These are phyloP conservation scores for Antheraea pernyi DNA, from an alignment of 1,140 invertebrate genomes.

Conservation along the genomic window DNA sequence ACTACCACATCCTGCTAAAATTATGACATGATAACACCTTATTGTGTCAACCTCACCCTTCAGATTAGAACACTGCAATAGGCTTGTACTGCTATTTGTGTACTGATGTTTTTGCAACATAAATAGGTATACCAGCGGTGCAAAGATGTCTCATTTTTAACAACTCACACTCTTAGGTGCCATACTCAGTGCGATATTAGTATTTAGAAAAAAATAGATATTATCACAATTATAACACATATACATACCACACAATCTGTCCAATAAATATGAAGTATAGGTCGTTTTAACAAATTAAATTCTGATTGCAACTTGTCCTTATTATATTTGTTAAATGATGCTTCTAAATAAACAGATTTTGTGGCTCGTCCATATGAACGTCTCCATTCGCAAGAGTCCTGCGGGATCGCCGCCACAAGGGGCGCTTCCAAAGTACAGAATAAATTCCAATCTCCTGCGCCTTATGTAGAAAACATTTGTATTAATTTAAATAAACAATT, in stretches of 20 bases:
- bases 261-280: constrained; percentile 97
- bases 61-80: too few relatives aligned
- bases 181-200: too few relatives aligned
- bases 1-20: too few relatives aligned
- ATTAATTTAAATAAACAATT: constrained; percentile 6
- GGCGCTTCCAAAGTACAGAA: constrained; percentile 90
- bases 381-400: constrained; percentile 94
- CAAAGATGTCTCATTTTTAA: too few relatives aligned
- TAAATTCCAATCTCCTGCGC: constrained; percentile 92
- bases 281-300: constrained; percentile 89
- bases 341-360: constrained; percentile 91
- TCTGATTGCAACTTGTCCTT: constrained; percentile 85
- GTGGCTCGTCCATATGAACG: constrained; percentile 89
- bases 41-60: too few relatives aligned
- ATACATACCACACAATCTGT: constrained; percentile 92
- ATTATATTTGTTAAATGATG: constrained; percentile 91
- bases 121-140: too few relatives aligned
- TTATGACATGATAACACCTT: too few relatives aligned
- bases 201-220: too few relatives aligned
- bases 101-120: too few relatives aligned
- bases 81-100: too few relatives aligned
- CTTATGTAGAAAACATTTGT: constrained; percentile 74
- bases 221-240: neutral
- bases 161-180: too few relatives aligned
- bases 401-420: constrained; percentile 88